Evolutionary conservation across 2,888 invertebrate genomes (phyloP), one percentile per base, ranked within the genome.

Genomic region (Mantis religiosa): DNA sequence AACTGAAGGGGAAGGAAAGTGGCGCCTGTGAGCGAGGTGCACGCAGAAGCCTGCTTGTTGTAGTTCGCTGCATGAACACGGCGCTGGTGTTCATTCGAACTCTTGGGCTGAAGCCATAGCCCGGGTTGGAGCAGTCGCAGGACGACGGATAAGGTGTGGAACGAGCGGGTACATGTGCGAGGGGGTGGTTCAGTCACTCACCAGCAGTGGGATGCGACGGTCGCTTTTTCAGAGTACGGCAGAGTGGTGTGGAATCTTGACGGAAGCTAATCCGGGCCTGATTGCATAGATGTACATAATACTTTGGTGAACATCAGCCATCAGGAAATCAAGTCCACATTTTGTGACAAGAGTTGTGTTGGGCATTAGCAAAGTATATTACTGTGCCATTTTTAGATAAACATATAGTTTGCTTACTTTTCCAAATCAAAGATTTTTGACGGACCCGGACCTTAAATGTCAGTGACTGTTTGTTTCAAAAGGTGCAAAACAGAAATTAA

Each of bases 191-290:
- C 82, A 87, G 87, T 87, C 87, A 87, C 87, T 34, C 82, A 87
- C 82, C 87, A 87, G 82, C 71, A 82, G 82, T 87, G 87, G 82
- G 41, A 87, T 87, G 87, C 82, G 82, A 41, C 82, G 87, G 87
- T 87, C n/a, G 87, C 25, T 20, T 82, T 25, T 71, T 82, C 54
- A 34, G 82, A 82, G 82, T 30, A 87, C 87, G 41, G 20, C 12
- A n/a, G 30, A 25, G 82, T 87, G 34, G 25, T 28, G 86, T 81
- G 28, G 71, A 81, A 28, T 86, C 87, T 82, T 30, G 28, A 34
- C 82, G 87, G 87, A 81, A 41, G 30, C 25, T 41, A 41, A 82
- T 82, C 82, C 34, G n/a, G 41, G 30, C 28, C 12, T 30, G 41
- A 28, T 14, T 84, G 25, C 15, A 85, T 12, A 85, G 25, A 3